Percentiles rank a stretch among this genome's conserved stretches.
Evolutionary conservation across 2,888 invertebrate genomes (phyloP).

Genomic region (Pristionchus maxplancki): DNA sequence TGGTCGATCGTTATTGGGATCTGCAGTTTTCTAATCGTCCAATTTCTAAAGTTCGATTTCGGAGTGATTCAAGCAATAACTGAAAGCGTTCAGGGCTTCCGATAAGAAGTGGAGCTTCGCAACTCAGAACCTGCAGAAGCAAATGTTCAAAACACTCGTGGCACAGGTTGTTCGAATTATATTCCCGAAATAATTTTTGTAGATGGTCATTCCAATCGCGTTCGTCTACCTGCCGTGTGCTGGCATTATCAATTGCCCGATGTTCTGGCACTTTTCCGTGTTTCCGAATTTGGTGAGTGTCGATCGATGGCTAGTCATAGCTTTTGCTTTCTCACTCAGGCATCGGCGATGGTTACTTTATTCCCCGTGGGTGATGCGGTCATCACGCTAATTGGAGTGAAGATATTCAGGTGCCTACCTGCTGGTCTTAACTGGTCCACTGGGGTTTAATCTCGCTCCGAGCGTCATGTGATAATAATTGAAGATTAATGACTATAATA

Average conservation of each 20-base stretch:
- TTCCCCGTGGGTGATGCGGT: slow-evolving; percentile 3
- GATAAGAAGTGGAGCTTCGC: neutral
- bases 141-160: slow-evolving; percentile 19
- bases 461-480: too few relatives aligned
- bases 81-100: neutral
- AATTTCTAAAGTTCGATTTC: neutral
- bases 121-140: neutral
- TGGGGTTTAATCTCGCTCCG: too few relatives aligned
- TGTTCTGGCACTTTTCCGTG: neutral
- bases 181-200: too few relatives aligned
- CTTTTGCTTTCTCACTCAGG: neutral
- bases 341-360: neutral
- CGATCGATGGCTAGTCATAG: too few relatives aligned
- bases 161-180: too few relatives aligned
- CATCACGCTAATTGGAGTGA: slow-evolving; percentile 18
- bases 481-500: neutral
- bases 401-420: neutral
- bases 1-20: neutral
- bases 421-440: too few relatives aligned
- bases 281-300: slow-evolving; percentile 3
- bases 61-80: too few relatives aligned
- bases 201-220: slow-evolving; percentile 6
- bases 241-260: neutral
- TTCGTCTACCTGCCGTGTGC: slow-evolving; percentile 16
- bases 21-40: neutral